Evolutionary conservation across 2,113 vertebrate genomes (phyloP).

Genomic region (Tricholaema leucomelas): DNA sequence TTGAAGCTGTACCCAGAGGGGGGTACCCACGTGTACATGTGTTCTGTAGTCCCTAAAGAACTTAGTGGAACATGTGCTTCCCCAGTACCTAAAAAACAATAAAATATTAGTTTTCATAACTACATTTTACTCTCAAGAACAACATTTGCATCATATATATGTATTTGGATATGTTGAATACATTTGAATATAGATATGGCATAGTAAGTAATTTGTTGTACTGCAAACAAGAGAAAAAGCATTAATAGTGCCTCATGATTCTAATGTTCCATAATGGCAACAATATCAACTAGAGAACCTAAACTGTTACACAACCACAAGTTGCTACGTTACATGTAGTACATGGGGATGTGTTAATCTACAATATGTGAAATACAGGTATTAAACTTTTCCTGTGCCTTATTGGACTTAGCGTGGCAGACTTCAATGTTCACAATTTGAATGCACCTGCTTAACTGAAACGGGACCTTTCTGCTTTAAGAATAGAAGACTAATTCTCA

Average conservation of each 20-base stretch:
- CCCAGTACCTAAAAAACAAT: background rate
- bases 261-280: background rate
- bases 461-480: background rate
- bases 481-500: slow-evolving; percentile 42
- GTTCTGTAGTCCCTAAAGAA: too few species aligned
- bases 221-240: background rate
- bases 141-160: background rate
- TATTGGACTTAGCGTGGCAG: background rate
- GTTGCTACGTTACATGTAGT: background rate
- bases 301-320: background rate
- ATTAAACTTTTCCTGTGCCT: background rate
- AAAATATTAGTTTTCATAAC: background rate
- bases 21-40: too few species aligned
- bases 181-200: background rate
- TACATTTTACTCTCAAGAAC: background rate
- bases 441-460: background rate
- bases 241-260: background rate
- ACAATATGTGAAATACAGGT: background rate
- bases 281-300: background rate
- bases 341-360: background rate
- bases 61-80: too few species aligned
- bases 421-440: background rate
- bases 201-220: background rate
- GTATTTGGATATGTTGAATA: background rate
- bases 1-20: too few species aligned